phyloP scores from a whole-genome alignment of 2,888 invertebrate genomes.

The Andricus quercusramuli region DNA sequence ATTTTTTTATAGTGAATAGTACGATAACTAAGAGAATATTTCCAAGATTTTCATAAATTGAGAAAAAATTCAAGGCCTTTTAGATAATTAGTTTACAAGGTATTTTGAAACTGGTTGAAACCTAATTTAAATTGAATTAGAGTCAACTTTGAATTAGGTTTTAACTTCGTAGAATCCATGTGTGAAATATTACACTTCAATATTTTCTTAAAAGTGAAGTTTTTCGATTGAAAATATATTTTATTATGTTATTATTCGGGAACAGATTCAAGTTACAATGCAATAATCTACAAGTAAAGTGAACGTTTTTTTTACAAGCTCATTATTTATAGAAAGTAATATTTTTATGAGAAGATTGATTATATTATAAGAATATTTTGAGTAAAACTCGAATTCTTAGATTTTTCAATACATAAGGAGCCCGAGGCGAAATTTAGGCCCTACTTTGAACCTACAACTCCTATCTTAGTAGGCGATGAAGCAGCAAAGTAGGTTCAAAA shows the following conservation, averaged over 20 bases:
- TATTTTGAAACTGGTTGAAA: conserved; percentile 8
- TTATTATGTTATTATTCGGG: neutral
- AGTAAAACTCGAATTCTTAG: neutral
- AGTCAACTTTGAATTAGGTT: conserved; percentile 5
- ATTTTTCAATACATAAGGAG: too few species aligned
- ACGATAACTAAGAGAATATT: neutral
- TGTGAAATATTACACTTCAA: neutral
- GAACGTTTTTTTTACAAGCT: too few species aligned
- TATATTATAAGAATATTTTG: neutral
- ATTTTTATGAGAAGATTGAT: neutral
- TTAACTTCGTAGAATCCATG: neutral
- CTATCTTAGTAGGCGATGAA: too few species aligned
- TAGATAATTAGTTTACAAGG: neutral
- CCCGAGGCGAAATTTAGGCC: too few species aligned
- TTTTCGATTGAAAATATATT: neutral
- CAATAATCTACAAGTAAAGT: too few species aligned
- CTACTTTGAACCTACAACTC: too few species aligned
- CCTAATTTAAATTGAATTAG: conserved; percentile 16
- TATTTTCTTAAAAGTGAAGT: neutral
- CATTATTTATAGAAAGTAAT: neutral
- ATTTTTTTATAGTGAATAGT: neutral
- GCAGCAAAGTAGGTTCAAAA: too few species aligned
- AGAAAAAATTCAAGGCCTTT: neutral
- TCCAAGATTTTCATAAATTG: neutral
- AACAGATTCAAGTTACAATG: too few species aligned